phyloP scores from a whole-genome alignment of 2,113 vertebrate genomes.

The Ovis canadensis region DNA sequence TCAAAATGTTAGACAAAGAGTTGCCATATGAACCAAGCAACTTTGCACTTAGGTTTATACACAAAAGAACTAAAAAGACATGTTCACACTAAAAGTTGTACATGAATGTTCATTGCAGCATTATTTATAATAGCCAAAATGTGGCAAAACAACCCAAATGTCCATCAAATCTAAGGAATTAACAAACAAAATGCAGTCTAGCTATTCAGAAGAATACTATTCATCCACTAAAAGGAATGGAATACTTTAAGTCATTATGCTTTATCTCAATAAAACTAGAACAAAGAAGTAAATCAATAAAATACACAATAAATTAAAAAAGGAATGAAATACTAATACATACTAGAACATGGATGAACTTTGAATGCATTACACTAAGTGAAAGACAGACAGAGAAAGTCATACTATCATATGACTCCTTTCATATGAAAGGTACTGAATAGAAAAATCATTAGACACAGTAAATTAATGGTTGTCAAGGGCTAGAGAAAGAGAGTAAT shows the following conservation, averaged over 20 bases:
- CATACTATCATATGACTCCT: not conserved
- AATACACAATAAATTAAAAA: not conserved
- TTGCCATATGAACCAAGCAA: not conserved
- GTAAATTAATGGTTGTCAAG: not conserved
- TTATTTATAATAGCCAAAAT: not conserved
- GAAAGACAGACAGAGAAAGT: not conserved
- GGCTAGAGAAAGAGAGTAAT: not conserved
- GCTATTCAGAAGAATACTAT: not conserved
- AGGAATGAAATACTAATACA: conserved; percentile 5
- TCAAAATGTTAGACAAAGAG: not conserved
- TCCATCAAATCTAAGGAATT: not conserved
- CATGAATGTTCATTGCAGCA: not conserved
- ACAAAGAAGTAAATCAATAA: not conserved
- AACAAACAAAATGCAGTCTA: not conserved
- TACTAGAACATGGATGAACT: not conserved
- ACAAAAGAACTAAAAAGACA: not conserved
- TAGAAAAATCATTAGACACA: not conserved
- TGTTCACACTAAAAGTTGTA: not conserved
- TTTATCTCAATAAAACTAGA: not conserved
- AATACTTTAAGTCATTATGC: not conserved
- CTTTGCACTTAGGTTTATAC: not conserved
- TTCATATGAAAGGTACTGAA: not conserved
- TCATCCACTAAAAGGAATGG: not conserved
- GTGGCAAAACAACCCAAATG: not conserved
- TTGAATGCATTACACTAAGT: not conserved